Evolutionary conservation across 1,140 invertebrate genomes (phyloP).

Genomic region (Colletes latitarsis): DNA sequence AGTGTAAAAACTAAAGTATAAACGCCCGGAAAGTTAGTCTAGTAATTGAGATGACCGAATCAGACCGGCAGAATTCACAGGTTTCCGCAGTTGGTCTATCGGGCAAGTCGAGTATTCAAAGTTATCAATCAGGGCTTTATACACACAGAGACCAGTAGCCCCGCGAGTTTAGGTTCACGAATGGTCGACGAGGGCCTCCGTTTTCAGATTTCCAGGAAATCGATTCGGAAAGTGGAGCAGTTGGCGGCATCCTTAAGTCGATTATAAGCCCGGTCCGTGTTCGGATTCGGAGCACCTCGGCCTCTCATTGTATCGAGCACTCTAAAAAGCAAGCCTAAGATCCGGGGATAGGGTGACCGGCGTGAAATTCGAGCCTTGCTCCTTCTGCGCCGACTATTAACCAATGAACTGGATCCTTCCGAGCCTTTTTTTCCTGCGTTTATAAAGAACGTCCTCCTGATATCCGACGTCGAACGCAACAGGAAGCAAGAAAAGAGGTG

Average conservation of each 20-base stretch:
- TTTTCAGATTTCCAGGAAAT: conserved; percentile 31
- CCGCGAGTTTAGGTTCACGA: no score
- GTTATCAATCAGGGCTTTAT: background rate
- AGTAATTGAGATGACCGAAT: no score
- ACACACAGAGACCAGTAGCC: no score
- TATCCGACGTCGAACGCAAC: conserved; percentile 54
- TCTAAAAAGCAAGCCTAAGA: conserved; percentile 29
- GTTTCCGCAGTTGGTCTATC: background rate
- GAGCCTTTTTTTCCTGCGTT: conserved; percentile 26
- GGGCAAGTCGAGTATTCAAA: background rate
- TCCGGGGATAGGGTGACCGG: conserved; percentile 32
- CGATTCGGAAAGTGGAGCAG: conserved; percentile 5
- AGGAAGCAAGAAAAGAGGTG: conserved; percentile 34
- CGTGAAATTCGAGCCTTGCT: conserved; percentile 58
- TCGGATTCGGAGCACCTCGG: conserved; percentile 28
- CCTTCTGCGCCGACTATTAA: conserved; percentile 41
- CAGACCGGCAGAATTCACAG: no score
- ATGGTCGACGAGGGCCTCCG: background rate
- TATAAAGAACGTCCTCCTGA: conserved; percentile 48
- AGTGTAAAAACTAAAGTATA: no score
- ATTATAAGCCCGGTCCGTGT: conserved; percentile 11
- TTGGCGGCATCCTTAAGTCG: conserved; percentile 21
- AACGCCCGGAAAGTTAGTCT: no score
- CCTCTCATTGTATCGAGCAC: conserved; percentile 34
- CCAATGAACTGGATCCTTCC: conserved; percentile 60